Conservation (phyloP, 2,113 vertebrate species). For the Festucalex cinctus region DNA sequence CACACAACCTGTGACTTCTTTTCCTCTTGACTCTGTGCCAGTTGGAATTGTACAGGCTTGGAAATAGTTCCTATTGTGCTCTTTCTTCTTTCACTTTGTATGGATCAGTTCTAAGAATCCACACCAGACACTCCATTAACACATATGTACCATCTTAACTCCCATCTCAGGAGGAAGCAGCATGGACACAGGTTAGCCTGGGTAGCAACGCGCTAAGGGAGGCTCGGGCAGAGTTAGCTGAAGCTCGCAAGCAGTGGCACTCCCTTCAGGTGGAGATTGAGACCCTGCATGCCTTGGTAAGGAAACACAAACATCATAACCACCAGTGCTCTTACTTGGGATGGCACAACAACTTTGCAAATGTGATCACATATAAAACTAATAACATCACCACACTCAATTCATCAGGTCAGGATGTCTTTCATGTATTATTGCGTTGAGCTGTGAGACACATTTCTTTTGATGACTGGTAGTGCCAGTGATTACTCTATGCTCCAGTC, state of each 20-base stretch:
- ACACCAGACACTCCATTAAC: neutral
- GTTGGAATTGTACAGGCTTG: neutral
- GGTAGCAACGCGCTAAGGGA: conserved; percentile 80
- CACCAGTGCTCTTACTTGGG: neutral
- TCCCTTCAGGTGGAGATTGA: conserved; percentile 90
- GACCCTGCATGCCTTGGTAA: conserved; percentile 89
- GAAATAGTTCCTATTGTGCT: neutral
- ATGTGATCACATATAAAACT: neutral
- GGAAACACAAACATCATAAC: conserved; percentile 22
- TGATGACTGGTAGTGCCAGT: neutral
- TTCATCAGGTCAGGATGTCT: neutral
- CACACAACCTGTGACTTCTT: conserved; percentile 14
- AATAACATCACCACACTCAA: neutral
- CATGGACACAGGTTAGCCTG: conserved; percentile 80
- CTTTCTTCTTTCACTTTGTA: neutral
- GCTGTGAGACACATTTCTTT: neutral
- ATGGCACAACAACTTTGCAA: neutral
- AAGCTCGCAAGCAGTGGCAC: conserved; percentile 88
- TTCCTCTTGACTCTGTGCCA: neutral
- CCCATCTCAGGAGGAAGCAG: conserved; percentile 69
- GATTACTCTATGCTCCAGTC: neutral
- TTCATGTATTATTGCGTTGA: neutral
- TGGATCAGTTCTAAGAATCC: neutral
- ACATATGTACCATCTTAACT: neutral
- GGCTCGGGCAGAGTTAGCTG: conserved; percentile 84